Base-by-base conservation (phyloP, 2,888 invertebrate species). In the Galerucella nymphaeae region DNA sequence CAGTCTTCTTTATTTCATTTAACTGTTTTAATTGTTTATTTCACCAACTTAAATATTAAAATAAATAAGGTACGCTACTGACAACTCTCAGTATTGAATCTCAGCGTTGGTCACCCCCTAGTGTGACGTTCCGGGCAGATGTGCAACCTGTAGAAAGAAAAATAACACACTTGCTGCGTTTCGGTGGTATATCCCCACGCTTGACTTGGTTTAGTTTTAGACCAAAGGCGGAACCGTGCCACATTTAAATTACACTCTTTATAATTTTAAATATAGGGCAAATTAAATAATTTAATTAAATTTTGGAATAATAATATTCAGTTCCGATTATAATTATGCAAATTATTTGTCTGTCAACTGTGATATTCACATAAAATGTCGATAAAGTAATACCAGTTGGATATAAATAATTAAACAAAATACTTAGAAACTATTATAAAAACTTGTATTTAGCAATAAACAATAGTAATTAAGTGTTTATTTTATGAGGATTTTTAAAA, bases 101-200 rank as follows among this genome's bases (percentile, higher is more conserved):
- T 73, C 69, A 57, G 68, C 67, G 55, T 59, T 68, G 70, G 72
- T 66, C 73, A 69, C 79, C 80, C 80, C 78, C 78, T 62, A 72
- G 74, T 65, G 73, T 67, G 76, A 70, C 73, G 70, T 71, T 64
- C 65, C 75, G 76, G 76, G 78, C 81, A 81, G 81, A 81, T 81
- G 81, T 78, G 75, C 78, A 81, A 81, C 81, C 81, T 81, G 81
- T 77, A 80, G 77, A 78, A 79, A 78, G 64, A 71, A 74, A 81
- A 77, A 80, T 72, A 78, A 76, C 80, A 80, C 80, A 80, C 81
- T 80, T 78, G 79, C 79, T 75, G 75, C 73, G 72, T 72, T 71
- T 71, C 69, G 42, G 64, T 45, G 50, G 48, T 61, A 30, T 30
- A 71, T 68, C 76, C 73, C 76, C 74, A 70, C 76, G 72, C 73